Evolutionary conservation across 2,797 vertebrate species (phyloP).

Genomic region (Coranthus polyacanthus): DNA sequence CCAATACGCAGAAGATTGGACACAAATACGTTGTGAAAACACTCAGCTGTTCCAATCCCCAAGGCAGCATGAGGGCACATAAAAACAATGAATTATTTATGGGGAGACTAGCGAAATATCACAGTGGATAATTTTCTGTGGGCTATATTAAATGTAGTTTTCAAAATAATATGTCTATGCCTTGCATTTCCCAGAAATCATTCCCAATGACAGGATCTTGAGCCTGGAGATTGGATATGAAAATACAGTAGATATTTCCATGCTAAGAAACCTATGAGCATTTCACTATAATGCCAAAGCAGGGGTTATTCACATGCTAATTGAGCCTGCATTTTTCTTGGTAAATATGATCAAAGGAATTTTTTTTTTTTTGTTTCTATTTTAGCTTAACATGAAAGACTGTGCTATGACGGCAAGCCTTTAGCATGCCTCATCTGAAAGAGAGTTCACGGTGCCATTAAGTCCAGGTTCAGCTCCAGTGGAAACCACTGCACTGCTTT

Average conservation of each 20-base stretch:
- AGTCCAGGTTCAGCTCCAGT: conserved; percentile 59
- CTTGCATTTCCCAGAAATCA: conserved; percentile 72
- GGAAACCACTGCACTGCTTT: conserved; percentile 56
- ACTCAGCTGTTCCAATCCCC: conserved; percentile 83
- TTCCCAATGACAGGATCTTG: conserved; percentile 64
- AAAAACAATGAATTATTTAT: conserved; percentile 87
- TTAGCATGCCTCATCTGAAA: conserved; percentile 56
- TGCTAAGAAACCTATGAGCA: conserved; percentile 56
- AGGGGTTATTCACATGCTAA: conserved; percentile 72
- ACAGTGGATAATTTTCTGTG: conserved; percentile 82
- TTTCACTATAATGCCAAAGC: conserved; percentile 63
- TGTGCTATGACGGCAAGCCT: conserved; percentile 48
- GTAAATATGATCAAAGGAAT: conserved; percentile 72
- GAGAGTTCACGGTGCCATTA: conserved; percentile 60
- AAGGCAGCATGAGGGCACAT: conserved; percentile 80
- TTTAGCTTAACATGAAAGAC: conserved; percentile 65
- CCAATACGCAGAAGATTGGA: conserved; percentile 83
- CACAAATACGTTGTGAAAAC: conserved; percentile 84
- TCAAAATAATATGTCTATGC: conserved; percentile 77
- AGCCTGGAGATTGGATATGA: conserved; percentile 67
- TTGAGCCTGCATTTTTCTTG: conserved; percentile 55
- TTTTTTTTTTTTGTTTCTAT: conserved; percentile 70
- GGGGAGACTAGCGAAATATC: conserved; percentile 79
- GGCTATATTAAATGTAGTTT: conserved; percentile 82
- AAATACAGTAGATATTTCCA: conserved; percentile 63